Evolutionary conservation across 1,140 invertebrate species (phyloP).

Genomic region (Drosophila parabipectinata): DNA sequence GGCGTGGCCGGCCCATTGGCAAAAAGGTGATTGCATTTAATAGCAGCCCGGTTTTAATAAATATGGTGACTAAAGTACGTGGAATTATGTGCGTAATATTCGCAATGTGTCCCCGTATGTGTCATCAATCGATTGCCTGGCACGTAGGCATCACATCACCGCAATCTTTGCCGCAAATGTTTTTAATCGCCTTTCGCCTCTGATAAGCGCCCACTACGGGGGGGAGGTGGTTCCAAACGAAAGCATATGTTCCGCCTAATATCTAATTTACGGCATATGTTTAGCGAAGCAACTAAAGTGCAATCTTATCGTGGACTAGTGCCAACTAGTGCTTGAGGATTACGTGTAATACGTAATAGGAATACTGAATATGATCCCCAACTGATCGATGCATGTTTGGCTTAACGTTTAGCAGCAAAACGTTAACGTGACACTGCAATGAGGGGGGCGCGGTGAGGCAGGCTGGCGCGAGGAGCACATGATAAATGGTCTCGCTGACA

Average conservation of each 20-base stretch:
- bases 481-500: conserved; percentile 42
- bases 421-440: conserved; percentile 21
- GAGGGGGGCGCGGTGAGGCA: neutral
- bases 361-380: conserved; percentile 5
- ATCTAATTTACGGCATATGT: conserved; percentile 62
- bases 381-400: conserved; percentile 26
- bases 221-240: conserved; percentile 1
- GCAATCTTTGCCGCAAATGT: conserved; percentile 35
- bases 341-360: too few species aligned
- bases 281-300: conserved; percentile 28
- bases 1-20: neutral
- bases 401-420: conserved; percentile 21
- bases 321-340: too few species aligned
- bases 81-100: conserved; percentile 42
- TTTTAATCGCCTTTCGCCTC: conserved; percentile 43
- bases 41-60: conserved; percentile 6
- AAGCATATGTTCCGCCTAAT: conserved; percentile 54
- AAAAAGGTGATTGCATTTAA: conserved; percentile 1
- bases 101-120: conserved; percentile 29
- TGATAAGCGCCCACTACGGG: conserved; percentile 20
- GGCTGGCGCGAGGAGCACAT: conserved; percentile 4
- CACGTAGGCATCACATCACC: conserved; percentile 44
- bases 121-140: conserved; percentile 46
- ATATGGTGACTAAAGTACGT: conserved; percentile 30
- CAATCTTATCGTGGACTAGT: conserved; percentile 6